Evolutionary conservation across 2,797 vertebrate genomes (phyloP), one percentile per base, ranked within the genome.

Genomic region (Chelidonichthys spinosus): DNA sequence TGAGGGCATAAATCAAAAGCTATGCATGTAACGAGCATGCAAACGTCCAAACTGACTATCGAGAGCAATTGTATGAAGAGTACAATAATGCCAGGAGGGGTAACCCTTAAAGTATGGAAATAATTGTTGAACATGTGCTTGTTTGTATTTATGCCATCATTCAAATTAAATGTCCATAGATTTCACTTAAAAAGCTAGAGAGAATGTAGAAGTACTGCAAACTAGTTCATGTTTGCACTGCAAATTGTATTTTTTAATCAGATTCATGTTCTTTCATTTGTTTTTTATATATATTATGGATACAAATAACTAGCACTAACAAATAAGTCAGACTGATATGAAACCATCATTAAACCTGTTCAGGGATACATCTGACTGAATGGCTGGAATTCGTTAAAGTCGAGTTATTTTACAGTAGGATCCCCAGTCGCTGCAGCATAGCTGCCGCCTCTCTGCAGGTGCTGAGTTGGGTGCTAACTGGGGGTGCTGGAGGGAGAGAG

Each of bases 281-380:
- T 61, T 69, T 63, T 25, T 5, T 25, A 11, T 56, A 6, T 46
- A 14, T 47, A 33, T 11, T 39, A 15, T 44, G 35, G 7, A 42
- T 15, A 36, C 42, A 43, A 63, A 44, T 52, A 52, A 63, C 10
- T 33, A 54, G 18, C 46, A 18, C 15, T 17, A 3, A 33, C 1
- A 53, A 44, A 52, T 25, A 5, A 54, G 11, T 66, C 54, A 47
- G 47, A 47, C 35, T 25, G 3, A 65, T 59, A 2, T 6, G 39
- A 71, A 71, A 64, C 43, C 63, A 53, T 72, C 6, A 60, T 52
- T 75, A 47, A 64, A 49, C 47, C 54, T 54, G 43, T 63, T 73
- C 18, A 43, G 70, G 40, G 64, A 68, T 33, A 40, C 11, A 36
- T 52, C 7, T 10, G 44, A 71, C 35, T 36, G 56, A 70, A 36